Conservation (phyloP, 1,140 invertebrate species). For the Globodera ellingtonae region DNA sequence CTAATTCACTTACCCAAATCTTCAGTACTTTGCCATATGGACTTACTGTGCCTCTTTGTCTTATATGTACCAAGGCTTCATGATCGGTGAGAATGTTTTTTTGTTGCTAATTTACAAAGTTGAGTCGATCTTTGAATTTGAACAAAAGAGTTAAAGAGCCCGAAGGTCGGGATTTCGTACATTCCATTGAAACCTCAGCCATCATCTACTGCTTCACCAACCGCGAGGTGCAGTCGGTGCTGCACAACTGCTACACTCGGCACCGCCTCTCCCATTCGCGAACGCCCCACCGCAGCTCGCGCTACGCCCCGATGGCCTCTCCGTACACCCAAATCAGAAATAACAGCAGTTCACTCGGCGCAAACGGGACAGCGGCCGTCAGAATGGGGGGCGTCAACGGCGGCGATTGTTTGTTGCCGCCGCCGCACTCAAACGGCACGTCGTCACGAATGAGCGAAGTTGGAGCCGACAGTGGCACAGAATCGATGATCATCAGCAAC, state of each 20-base stretch:
- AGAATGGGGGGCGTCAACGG: not conserved
- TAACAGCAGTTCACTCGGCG: not conserved
- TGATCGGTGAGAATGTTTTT: constrained; percentile 46
- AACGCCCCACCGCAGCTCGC: constrained; percentile 56
- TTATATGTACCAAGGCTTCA: constrained; percentile 65
- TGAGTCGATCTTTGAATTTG: not conserved
- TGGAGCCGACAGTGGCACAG: not conserved
- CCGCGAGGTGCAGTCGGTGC: constrained; percentile 56
- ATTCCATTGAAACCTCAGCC: constrained; percentile 20
- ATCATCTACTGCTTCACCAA: constrained; percentile 66
- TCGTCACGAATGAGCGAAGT: not conserved
- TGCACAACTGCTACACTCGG: constrained; percentile 55
- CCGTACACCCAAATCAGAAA: constrained; percentile 17
- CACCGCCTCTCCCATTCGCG: constrained; percentile 57
- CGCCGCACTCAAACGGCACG: not conserved
- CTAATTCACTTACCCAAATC: not conserved
- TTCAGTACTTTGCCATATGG: constrained; percentile 64
- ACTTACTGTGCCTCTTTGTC: constrained; percentile 64
- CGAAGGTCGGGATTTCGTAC: too few species aligned
- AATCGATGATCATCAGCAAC: not conserved
- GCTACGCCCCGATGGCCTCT: constrained; percentile 20
- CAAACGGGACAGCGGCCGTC: not conserved
- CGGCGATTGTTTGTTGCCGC: not conserved
- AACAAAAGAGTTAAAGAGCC: too few species aligned
- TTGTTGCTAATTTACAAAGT: not conserved